phyloP scores from a whole-genome alignment of 2,113 vertebrate genomes.

The Elanoides forficatus region DNA sequence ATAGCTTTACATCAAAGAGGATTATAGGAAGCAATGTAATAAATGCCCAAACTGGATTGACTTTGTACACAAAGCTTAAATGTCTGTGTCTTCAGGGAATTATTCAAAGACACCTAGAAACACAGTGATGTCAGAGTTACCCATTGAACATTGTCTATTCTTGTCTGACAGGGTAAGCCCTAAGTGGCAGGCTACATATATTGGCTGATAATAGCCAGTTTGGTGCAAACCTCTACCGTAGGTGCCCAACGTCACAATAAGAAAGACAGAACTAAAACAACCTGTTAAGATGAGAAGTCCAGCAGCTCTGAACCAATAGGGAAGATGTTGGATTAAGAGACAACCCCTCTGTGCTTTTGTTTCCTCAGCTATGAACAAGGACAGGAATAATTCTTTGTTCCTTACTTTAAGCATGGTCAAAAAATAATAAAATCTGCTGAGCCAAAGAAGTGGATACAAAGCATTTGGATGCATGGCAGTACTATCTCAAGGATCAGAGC shows the following conservation, averaged over 20 bases:
- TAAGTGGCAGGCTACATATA: background rate
- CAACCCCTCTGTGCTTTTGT: background rate
- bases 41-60: slow-evolving; percentile 16
- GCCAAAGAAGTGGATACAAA: background rate
- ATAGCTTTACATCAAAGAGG: slow-evolving; percentile 34
- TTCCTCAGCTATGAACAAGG: background rate
- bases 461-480: background rate
- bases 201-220: background rate
- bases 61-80: background rate
- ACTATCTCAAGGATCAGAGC: background rate
- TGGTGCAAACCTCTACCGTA: background rate
- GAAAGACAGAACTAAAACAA: background rate
- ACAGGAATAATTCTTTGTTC: background rate
- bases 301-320: background rate
- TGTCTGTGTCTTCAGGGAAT: background rate
- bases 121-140: background rate
- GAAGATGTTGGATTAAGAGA: background rate
- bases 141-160: background rate
- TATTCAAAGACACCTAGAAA: background rate
- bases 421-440: background rate
- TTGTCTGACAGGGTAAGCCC: background rate
- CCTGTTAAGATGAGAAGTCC: background rate
- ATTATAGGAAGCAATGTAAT: slow-evolving; percentile 12
- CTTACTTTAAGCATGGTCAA: background rate
- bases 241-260: background rate